Evolutionary conservation across 1,140 invertebrate genomes (phyloP), one percentile per base, ranked within the genome.

Genomic region (Liolophura sinensis): DNA sequence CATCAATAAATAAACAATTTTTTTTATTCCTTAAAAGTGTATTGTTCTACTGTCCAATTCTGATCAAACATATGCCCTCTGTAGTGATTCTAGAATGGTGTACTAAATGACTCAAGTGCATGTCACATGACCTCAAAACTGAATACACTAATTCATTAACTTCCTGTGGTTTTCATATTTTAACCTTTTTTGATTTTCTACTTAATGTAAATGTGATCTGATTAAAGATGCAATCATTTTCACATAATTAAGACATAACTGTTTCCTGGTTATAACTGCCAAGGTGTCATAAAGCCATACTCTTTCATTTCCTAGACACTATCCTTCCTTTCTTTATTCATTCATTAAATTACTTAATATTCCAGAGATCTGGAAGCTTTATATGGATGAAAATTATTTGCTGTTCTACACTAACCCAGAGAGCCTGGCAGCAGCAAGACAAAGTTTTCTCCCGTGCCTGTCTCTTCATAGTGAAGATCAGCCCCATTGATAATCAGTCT

Each of bases 401-500:
- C n/a, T n/a, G 12, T 18, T 4, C 51, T 27, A 24, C 52, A 49
- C 65, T 79, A 74, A 89, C 88, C 92, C 50, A 94, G 77, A 0
- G 91, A 90, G 59, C 93, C 93, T 6, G 93, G 93, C 73, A 93
- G 85, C 50, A 92, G 86, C 1, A 95, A 78, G 0, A 94, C 72
- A 61, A 87, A 87, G 74, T 91, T 88, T 0, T 87, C 69, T 7
- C 93, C 93, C 72, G 76, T 85, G 11, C 93, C 93, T 57, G 88
- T 86, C 81, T 88, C 89, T 9, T 92, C 84, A 85, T 92, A 93
- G 80, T 93, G 92, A 31, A 91, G 88, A 62, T 88, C 82, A 27
- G 82, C 71, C 15, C 88, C 86, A 64, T 88, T 85, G 0, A 92
- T 87, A 68, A 88, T 85, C 15, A 90, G 79, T 80, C 88, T 89